Conservation (phyloP, 2,888 invertebrate species). For the Euplexia lucipara region DNA sequence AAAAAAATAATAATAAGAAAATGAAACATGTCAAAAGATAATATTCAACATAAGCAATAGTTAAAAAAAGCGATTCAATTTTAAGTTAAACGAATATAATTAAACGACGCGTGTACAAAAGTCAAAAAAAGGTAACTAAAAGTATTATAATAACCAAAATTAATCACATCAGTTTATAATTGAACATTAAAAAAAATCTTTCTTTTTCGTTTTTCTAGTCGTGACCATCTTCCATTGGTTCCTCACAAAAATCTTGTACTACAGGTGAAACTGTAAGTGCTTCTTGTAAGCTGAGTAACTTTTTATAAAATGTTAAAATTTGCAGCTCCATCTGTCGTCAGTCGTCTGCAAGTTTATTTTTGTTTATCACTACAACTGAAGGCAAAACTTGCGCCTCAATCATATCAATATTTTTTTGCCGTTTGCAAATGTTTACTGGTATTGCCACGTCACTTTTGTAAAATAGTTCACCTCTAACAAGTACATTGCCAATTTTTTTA, state of each 20-base stretch:
- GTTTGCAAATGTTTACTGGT: conserved; percentile 34
- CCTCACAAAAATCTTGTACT: conserved; percentile 18
- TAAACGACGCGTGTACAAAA: conserved; percentile 13
- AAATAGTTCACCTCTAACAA: conserved; percentile 47
- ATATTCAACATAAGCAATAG: conserved; percentile 8
- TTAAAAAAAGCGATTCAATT: conserved; percentile 5
- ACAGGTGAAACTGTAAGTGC: conserved; percentile 11
- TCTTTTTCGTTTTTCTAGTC: conserved; percentile 11
- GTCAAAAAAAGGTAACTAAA: conserved; percentile 5
- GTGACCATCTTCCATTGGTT: conserved; percentile 16
- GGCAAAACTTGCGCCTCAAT: conserved; percentile 31
- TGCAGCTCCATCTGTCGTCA: conserved; percentile 30
- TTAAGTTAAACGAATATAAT: conserved; percentile 7
- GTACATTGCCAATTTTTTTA: conserved; percentile 46
- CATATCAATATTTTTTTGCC: conserved; percentile 42
- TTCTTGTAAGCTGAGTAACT: conserved; percentile 23
- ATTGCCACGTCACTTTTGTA: conserved; percentile 36
- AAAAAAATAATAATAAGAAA: conserved; percentile 5
- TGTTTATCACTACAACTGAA: conserved; percentile 44
- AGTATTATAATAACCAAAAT: background rate
- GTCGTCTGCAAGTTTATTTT: conserved; percentile 52
- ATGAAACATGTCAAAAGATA: conserved; percentile 7
- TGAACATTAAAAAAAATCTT: conserved; percentile 10
- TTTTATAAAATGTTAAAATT: conserved; percentile 29
- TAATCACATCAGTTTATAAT: conserved; percentile 1